phyloP scores from a whole-genome alignment of 2,888 invertebrate genomes.

The Chaitophorus viminalis region DNA sequence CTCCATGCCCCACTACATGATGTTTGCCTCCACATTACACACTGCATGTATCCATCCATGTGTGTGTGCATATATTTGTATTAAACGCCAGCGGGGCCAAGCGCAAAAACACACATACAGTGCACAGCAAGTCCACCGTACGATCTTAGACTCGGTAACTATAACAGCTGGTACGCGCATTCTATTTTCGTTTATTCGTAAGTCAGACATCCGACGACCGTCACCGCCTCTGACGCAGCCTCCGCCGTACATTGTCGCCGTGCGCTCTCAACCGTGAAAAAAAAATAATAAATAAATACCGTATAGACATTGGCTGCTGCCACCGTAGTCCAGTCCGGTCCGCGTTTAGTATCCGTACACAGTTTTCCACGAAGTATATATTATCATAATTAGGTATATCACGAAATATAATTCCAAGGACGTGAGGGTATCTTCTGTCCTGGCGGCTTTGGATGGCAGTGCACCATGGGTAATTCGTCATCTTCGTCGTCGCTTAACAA shows the following conservation, averaged over 20 bases:
- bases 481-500: slow-evolving; percentile 28
- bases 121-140: neutral
- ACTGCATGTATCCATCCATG: no score
- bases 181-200: slow-evolving; percentile 49
- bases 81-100: neutral
- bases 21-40: neutral
- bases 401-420: no score
- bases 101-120: neutral
- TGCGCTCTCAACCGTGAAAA: neutral
- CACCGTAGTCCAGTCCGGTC: neutral
- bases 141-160: neutral
- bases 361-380: neutral
- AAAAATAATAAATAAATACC: neutral
- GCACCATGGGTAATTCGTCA: slow-evolving; percentile 49
- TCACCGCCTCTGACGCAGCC: neutral
- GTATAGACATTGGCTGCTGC: neutral
- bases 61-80: no score
- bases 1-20: neutral
- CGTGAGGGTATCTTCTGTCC: neutral
- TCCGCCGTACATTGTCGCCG: neutral
- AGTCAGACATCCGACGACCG: slow-evolving; percentile 1
- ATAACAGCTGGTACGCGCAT: slow-evolving; percentile 25
- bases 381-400: no score
- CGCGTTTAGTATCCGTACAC: neutral
- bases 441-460: slow-evolving; percentile 38